Evolutionary conservation across 92 coral and sea anemone species (phyloP), one percentile per base, ranked within the genome.

Genomic region (Zoanthus solanderi): DNA sequence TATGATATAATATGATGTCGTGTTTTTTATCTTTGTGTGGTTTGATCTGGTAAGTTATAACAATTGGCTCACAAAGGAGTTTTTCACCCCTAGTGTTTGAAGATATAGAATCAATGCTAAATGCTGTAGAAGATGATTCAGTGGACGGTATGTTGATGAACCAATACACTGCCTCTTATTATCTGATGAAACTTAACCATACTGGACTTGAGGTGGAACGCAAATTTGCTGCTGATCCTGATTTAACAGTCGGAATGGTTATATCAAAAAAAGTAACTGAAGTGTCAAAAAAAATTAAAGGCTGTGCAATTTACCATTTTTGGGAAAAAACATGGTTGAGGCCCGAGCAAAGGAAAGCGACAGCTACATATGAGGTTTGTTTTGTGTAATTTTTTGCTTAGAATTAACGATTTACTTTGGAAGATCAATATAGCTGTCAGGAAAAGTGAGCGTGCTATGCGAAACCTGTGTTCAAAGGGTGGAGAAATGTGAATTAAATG

Each of bases 91-190:
- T 61, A 79, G 84, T 79, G 31, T 79, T 61, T 44, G 13, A 63
- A 9, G 58, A 79, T 63, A 23, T 66, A 46, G 56, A 79, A 8
- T 67, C 37, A 13, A 79, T 79, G 57, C 29, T 79, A 13, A 23
- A 44, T 15, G 74, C 84, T 3, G 9, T 61, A 3, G 56, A 63
- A 28, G 32, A 48, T 0, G 74, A 28, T 9, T 2, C 23, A 37
- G 84, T 79, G 72, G 84, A 79, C 6, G 84, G 84, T 42, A n/a
- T 79, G 12, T 66, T 79, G 57, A 63, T 79, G 73, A 79, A 79
- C 74, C 16, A 6, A 4, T 79, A 61, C 18, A 47, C 32, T 9
- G 72, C 84, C 37, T 72, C 72, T 13, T 79, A 79, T 47, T 65
- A 63, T 56, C n/a, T 79, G 42, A 79, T 37, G 37, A 60, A 65